Evolutionary conservation across 2,888 invertebrate species (phyloP), one percentile per base, ranked within the genome.

Genomic region (Drosophila nr. perissopoda): DNA sequence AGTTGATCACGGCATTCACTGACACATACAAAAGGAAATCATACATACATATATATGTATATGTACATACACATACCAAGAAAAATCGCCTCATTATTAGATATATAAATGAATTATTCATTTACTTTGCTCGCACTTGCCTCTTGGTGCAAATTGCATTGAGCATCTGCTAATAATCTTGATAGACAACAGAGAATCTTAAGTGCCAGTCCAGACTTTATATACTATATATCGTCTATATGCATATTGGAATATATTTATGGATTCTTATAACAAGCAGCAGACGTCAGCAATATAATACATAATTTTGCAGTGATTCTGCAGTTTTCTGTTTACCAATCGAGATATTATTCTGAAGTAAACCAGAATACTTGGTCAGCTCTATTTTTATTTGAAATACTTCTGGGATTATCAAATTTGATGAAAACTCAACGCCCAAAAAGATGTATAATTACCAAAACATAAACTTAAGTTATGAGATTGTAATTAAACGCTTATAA

Each of bases 1-100:
- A 87, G 87, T 88, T 87, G 87, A 87, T 74, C 75, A 72, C 70
- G 83, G 53, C 76, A 65, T 48, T 58, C 60, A 51, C 68, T 54
- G 61, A 58, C 57, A 57, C 36, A 69, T 40, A 21, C 57, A 21
- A 33, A 48, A 40, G 54, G 54, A 27, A 38, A 40, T 31, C 8
- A 42, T 18, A 38, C 11, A 49, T 40, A 56, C 49, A 38, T 38
- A 67, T 6, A 18, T 25, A 18, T 31, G 4, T n/a, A 11, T 1
- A 27, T 11, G 13, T 10, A 16, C 16, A 16, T 8, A 21, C 21
- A 21, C 21, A 7, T 27, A n/a, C n/a, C 21, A 25, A 10, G 6
- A 8, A 36, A 36, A 36, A 18, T 34, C 34, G 11, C 2, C 34
- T 34, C 11, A 25, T 25, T 25, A 54, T 1, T 18, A 18, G 5